Evolutionary conservation across 2,888 invertebrate genomes (phyloP).

Genomic region (Terebella lapidaria): DNA sequence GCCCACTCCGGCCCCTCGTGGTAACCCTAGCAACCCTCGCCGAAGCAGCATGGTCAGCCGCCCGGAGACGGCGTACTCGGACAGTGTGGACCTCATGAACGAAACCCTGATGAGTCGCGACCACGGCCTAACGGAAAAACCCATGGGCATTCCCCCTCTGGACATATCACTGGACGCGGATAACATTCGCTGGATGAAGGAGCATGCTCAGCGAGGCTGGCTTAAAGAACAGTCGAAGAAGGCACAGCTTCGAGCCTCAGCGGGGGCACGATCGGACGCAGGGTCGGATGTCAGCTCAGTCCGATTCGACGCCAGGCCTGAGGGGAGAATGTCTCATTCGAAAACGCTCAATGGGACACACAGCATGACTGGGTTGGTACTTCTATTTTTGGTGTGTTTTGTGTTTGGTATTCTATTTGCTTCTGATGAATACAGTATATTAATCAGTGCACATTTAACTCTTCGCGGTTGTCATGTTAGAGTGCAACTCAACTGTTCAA

Average conservation of each 20-base stretch:
- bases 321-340: too few species aligned
- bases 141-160: slow-evolving; percentile 40
- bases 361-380: not conserved
- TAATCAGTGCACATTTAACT: too few species aligned
- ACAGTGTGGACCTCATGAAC: slow-evolving; percentile 18
- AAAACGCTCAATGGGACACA: too few species aligned
- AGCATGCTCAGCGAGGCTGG: slow-evolving; percentile 31
- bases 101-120: slow-evolving; percentile 47
- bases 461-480: too few species aligned
- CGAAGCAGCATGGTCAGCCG: slow-evolving; percentile 4
- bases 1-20: not conserved
- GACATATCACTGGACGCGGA: slow-evolving; percentile 49
- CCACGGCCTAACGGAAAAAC: slow-evolving; percentile 22
- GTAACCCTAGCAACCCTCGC: not conserved
- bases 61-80: slow-evolving; percentile 12
- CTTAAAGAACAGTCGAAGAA: slow-evolving; percentile 32
- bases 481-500: too few species aligned
- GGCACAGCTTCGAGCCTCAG: slow-evolving; percentile 9
- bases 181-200: slow-evolving; percentile 45
- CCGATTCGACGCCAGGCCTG: not conserved
- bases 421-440: too few species aligned
- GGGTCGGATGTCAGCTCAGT: not conserved
- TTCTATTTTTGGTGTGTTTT: too few species aligned
- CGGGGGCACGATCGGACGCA: not conserved
- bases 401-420: too few species aligned